phyloP scores from a whole-genome alignment of 2,797 vertebrate genomes.

The Nasua narica region DNA sequence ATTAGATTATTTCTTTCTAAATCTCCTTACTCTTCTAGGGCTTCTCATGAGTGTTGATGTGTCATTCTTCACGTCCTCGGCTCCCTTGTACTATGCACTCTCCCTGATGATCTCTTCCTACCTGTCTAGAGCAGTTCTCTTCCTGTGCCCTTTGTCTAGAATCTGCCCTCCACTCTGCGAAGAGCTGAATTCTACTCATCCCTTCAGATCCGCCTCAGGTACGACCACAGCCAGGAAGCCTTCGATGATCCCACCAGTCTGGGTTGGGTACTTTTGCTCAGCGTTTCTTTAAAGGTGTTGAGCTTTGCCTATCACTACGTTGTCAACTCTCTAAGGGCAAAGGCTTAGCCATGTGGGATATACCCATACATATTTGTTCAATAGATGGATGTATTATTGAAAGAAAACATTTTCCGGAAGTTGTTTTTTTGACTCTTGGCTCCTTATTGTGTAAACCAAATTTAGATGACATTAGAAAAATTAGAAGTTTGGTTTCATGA shows the following conservation, averaged over 20 bases:
- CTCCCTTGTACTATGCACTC: fast-evolving
- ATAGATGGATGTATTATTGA: neutral
- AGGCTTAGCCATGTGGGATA: neutral
- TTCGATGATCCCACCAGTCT: neutral
- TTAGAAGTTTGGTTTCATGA: neutral
- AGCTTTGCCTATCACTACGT: neutral
- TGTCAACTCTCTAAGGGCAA: neutral
- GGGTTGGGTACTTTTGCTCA: neutral
- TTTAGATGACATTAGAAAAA: neutral
- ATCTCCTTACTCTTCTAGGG: neutral
- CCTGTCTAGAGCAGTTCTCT: neutral
- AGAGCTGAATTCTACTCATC: neutral
- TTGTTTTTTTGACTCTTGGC: neutral
- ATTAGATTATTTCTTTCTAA: neutral
- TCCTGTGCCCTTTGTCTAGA: neutral
- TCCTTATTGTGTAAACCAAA: neutral
- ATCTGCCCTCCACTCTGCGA: neutral
- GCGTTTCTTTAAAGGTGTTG: neutral
- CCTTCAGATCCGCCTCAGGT: neutral
- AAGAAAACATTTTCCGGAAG: neutral
- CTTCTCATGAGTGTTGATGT: neutral
- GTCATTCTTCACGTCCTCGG: neutral
- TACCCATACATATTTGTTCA: neutral
- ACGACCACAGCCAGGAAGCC: neutral
- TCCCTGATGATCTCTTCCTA: neutral